Percentiles rank a stretch among this genome's conserved stretches.
Conservation (phyloP, 1,140 invertebrate genomes). For the Solen grandis region DNA sequence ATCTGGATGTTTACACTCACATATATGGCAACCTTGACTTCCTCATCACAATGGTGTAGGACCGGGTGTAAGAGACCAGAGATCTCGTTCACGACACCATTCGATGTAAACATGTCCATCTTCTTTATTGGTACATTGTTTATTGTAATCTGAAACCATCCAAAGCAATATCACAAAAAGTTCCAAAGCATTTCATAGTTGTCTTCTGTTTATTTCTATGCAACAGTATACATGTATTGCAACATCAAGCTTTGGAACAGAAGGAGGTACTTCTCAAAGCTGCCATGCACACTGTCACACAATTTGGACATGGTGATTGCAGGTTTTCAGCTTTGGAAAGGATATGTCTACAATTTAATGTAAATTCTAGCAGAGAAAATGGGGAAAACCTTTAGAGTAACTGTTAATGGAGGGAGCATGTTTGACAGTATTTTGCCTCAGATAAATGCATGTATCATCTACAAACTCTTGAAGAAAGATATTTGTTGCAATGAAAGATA, state of each 20-base stretch:
- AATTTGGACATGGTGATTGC: not conserved
- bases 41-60: constrained; percentile 36
- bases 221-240: not conserved
- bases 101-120: constrained; percentile 45
- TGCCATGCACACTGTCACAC: not conserved
- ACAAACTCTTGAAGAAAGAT: too few species aligned
- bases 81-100: constrained; percentile 46
- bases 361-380: too few species aligned
- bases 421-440: too few species aligned
- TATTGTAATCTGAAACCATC: not conserved
- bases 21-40: not conserved
- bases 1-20: too few species aligned
- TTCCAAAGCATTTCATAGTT: not conserved
- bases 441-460: too few species aligned
- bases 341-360: too few species aligned
- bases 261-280: not conserved
- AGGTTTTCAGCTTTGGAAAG: too few species aligned
- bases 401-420: too few species aligned
- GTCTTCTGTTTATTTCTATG: not conserved
- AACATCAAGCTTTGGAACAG: not conserved
- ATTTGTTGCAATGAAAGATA: too few species aligned
- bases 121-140: constrained; percentile 35
- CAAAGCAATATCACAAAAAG: not conserved
- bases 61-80: constrained; percentile 45
- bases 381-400: too few species aligned